phyloP scores from a whole-genome alignment of 2,888 invertebrate species.

The Autographa pulchrina region DNA sequence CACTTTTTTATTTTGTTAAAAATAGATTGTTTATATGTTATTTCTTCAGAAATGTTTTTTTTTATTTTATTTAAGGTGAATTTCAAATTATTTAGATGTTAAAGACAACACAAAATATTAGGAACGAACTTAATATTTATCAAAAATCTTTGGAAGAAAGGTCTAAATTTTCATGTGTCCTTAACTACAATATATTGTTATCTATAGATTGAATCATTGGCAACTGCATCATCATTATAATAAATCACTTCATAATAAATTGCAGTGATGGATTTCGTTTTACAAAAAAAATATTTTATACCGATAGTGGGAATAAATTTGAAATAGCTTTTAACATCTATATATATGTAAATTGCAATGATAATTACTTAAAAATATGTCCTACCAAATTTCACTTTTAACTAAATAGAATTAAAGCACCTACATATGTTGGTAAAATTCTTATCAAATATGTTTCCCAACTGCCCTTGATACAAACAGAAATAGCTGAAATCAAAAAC shows the following conservation, averaged over 20 bases:
- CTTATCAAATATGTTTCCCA: too few species aligned
- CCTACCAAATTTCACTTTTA: too few species aligned
- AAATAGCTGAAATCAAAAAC: too few species aligned
- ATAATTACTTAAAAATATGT: neutral
- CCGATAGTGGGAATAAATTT: neutral
- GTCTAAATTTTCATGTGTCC: conserved; percentile 1
- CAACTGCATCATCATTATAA: neutral
- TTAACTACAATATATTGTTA: neutral
- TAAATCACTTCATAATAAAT: conserved; percentile 7
- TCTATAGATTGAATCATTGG: neutral
- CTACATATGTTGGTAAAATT: too few species aligned
- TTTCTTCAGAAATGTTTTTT: neutral
- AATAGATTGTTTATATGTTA: too few species aligned
- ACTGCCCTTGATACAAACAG: too few species aligned
- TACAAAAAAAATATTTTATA: neutral
- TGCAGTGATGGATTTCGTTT: conserved; percentile 10
- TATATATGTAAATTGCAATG: neutral
- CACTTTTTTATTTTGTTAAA: too few species aligned
- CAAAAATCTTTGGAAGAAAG: neutral
- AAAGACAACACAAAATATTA: conserved; percentile 1
- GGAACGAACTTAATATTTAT: conserved; percentile 1
- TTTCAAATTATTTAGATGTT: neutral
- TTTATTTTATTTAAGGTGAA: too few species aligned
- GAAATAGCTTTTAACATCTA: neutral
- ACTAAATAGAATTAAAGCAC: too few species aligned